Conservation (phyloP, 2,797 vertebrate genomes). For the Betta splendens region DNA sequence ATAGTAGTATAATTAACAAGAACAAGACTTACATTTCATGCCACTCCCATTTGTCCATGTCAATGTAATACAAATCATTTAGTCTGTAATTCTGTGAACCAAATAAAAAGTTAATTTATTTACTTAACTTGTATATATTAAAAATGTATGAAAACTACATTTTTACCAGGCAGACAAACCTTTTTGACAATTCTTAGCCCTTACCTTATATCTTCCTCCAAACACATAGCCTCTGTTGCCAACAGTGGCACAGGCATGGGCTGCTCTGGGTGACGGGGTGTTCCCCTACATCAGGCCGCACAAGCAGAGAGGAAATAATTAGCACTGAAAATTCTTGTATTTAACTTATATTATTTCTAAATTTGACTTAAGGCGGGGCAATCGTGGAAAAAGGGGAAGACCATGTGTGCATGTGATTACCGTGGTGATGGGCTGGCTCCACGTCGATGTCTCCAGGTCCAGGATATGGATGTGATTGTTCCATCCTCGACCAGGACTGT, state of each 20-base stretch:
- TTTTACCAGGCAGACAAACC: neutral
- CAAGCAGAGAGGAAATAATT: neutral
- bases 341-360: neutral
- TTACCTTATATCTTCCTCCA: conserved; percentile 92
- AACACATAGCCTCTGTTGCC: conserved; percentile 94
- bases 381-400: neutral
- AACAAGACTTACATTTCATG: conserved; percentile 87
- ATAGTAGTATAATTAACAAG: no score
- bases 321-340: neutral
- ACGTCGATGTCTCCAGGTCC: conserved; percentile 89
- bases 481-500: conserved; percentile 90
- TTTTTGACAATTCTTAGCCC: neutral
- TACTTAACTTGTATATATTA: neutral
- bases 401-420: conserved; percentile 70
- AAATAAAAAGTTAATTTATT: conserved; percentile 1
- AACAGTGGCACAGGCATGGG: conserved; percentile 92
- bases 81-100: conserved; percentile 87
- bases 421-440: conserved; percentile 92
- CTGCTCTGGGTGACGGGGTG: conserved; percentile 90
- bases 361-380: neutral
- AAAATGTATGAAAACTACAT: neutral
- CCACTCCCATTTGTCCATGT: conserved; percentile 96
- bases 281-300: conserved; percentile 81
- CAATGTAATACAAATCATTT: conserved; percentile 93
- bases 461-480: conserved; percentile 96